Conservation (phyloP, 2,888 invertebrate genomes). For the Chalcis sispes region DNA sequence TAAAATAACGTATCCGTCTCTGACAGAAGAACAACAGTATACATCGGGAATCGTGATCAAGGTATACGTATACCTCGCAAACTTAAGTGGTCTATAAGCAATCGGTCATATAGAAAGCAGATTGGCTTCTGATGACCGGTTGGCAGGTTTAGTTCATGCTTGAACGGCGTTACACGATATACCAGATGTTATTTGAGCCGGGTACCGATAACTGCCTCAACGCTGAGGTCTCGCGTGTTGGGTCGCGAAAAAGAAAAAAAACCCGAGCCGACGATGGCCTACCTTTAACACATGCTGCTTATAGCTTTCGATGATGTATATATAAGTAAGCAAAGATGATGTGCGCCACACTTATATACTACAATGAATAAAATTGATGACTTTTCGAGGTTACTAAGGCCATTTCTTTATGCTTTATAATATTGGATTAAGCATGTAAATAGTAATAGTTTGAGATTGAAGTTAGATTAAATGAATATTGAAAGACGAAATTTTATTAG, state of each 20-base stretch:
- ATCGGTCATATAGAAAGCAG: slow-evolving; percentile 52
- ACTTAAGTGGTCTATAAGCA: slow-evolving; percentile 37
- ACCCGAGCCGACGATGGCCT: slow-evolving; percentile 20
- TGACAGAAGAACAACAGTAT: no score
- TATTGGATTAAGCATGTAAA: no score
- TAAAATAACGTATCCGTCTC: no score
- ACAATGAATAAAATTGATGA: no score
- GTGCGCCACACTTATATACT: background rate
- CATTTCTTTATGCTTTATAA: no score
- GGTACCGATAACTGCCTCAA: slow-evolving; percentile 28
- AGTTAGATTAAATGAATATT: no score
- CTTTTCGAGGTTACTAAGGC: no score
- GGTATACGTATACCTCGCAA: no score
- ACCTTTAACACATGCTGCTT: background rate
- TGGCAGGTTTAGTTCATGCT: slow-evolving; percentile 25
- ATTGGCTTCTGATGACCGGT: slow-evolving; percentile 18
- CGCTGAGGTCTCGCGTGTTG: slow-evolving; percentile 38
- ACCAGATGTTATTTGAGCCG: slow-evolving; percentile 41
- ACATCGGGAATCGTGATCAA: slow-evolving; percentile 25
- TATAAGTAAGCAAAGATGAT: slow-evolving; percentile 8
- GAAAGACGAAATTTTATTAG: no score
- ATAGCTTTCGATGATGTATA: slow-evolving; percentile 36
- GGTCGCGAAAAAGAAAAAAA: background rate
- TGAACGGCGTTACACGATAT: slow-evolving; percentile 50
- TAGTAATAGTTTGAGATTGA: no score